Evolutionary conservation across 2,888 invertebrate genomes (phyloP).

Genomic region (Junonia oenone): DNA sequence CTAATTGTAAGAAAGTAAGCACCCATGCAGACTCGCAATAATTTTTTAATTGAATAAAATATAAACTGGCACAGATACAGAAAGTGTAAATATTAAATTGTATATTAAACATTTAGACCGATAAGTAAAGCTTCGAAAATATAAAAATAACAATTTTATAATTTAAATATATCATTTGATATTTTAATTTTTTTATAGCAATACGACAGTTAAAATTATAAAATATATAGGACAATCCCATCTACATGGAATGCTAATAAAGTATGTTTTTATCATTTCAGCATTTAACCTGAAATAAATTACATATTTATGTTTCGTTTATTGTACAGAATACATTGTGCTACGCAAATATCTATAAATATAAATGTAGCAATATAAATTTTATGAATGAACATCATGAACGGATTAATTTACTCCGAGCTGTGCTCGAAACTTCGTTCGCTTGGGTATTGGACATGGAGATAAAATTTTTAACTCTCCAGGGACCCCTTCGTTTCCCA

Average conservation of each 20-base stretch:
- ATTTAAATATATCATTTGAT: too few species aligned
- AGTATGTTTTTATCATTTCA: too few species aligned
- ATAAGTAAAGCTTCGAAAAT: too few species aligned
- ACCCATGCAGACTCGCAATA: background rate
- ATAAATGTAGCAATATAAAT: background rate
- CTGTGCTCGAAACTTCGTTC: background rate
- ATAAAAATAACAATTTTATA: too few species aligned
- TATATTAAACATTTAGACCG: background rate
- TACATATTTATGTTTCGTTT: too few species aligned
- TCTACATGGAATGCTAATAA: background rate
- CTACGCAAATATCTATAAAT: background rate
- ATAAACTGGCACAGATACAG: background rate
- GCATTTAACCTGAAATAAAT: too few species aligned
- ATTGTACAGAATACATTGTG: too few species aligned
- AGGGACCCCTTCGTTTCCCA: background rate
- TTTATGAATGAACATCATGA: background rate
- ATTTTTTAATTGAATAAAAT: background rate
- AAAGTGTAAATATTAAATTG: background rate
- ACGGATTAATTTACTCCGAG: background rate
- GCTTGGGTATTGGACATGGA: background rate
- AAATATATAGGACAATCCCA: background rate
- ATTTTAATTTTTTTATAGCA: too few species aligned
- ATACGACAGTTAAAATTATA: too few species aligned
- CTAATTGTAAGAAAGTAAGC: conserved; percentile 1
- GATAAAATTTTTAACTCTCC: background rate